Evolutionary conservation across 1,140 invertebrate genomes (phyloP), one percentile per base, ranked within the genome.

Genomic region (Trachymyrmex septentrionalis): DNA sequence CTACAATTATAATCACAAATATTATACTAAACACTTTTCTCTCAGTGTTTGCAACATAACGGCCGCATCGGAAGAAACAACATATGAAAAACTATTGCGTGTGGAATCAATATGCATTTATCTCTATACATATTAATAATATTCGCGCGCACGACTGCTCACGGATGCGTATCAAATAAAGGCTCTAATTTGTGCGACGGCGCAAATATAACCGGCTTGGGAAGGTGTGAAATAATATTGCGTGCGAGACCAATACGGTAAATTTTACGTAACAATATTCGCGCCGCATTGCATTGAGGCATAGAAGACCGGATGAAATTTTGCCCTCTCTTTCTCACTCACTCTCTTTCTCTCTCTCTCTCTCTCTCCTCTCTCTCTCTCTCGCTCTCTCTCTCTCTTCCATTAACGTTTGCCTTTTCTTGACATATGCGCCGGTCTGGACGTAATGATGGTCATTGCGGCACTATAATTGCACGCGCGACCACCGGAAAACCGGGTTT

Each of bases 351-450:
- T 30, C 75, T 63, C 57, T 24, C 24, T 50, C 19, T 63, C 5
- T 6, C 30, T 34, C 75, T 48, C n/a, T 19, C 12, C 24, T 4
- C 0, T 9, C 9, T 34, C 12, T 1, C 21, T 24, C 10, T 9
- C 59, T 21, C 30, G 0, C 6, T 6, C 5, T 34, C 30, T 34
- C 75, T 64, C 57, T 24, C 24, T 50, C 19, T 63, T 19, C 6
- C 14, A 4, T 53, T 38, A 53, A 69, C 84, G 75, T 90, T 55
- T 72, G 85, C 50, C n/a, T 27, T 44, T 38, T 84, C 64, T 82
- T 81, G 82, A 69, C 91, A 92, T 90, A 90, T 91, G 91, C 63
- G 77, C 38, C 57, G 50, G 24, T 48, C 55, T 14, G 57, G 55
- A 61, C 48, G 44, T 81, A 87, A 91, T 89, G 77, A 87, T 64